Evolutionary conservation across 2,888 invertebrate species (phyloP), one percentile per base, ranked within the genome.

Genomic region (Metalampra italica): DNA sequence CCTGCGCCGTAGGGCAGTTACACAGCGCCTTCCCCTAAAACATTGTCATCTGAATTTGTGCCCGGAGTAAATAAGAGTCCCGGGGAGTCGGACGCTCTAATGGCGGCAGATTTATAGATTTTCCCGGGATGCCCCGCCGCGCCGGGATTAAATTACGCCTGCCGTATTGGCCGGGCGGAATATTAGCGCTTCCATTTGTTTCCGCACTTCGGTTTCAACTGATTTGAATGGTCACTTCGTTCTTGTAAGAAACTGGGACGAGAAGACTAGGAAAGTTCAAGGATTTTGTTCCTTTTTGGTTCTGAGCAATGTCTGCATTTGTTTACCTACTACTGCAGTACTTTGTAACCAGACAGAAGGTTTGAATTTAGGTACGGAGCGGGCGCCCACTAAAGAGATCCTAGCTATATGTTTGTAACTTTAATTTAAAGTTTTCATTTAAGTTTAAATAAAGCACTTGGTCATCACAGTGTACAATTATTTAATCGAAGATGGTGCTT

Each of bases 31-130:
- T 88, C 87, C 88, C 89, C 88, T 84, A 88, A 87, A 89, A 89
- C 89, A 89, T 89, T 89, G 89, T 89, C 89, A 89, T 89, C 89
- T 88, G 86, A 89, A 88, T 88, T 89, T 85, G 88, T 86, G 88
- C 86, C 78, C 86, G 85, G 76, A 87, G 88, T 88, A 88, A 89
- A 88, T 89, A 89, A 87, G 87, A 88, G 83, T 88, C 85, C 85
- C 72, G 84, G 87, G 87, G 87, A 85, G 86, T 80, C 73, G 70
- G 22, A 59, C 65, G 61, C 69, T 80, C 80, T 88, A 89, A 89
- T 89, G 88, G 88, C 83, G 86, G 88, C 85, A 89, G 88, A 89
- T 89, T 89, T 89, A 89, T 89, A 89, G 88, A 89, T 89, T 89
- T 88, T 84, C 85, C 79, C 77, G 76, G 79, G 82, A 81, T 81